These are phyloP conservation scores for Hyaena hyaena DNA, from an alignment of 2,113 vertebrate species.

Conservation along the genomic window DNA sequence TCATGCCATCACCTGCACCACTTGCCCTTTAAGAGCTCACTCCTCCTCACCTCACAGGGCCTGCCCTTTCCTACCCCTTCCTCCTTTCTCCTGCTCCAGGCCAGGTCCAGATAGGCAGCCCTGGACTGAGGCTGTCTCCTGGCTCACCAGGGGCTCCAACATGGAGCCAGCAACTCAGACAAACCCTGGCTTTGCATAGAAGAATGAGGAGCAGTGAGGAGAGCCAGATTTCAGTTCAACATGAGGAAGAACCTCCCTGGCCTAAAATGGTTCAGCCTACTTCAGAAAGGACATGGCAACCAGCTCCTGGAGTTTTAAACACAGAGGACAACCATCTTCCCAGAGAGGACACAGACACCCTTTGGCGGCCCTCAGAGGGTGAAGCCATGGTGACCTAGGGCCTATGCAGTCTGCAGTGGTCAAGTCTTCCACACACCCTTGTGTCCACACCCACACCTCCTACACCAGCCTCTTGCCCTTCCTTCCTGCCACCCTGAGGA, in stretches of 20 bases:
- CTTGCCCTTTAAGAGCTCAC: background rate
- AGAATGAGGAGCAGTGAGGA: no score
- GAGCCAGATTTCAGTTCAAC: background rate
- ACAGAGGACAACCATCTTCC: background rate
- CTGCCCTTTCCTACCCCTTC: background rate
- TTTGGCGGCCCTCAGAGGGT: background rate
- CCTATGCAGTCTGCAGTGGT: background rate
- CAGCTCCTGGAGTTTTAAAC: background rate
- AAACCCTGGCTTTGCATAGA: background rate
- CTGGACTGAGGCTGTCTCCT: background rate
- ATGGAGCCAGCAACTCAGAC: background rate
- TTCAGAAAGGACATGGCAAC: background rate
- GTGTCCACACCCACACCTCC: background rate
- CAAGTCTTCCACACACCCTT: background rate
- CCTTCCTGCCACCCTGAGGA: background rate
- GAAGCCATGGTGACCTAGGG: background rate
- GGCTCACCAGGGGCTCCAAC: background rate
- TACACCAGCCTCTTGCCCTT: background rate
- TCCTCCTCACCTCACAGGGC: background rate
- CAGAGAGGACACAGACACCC: no score
- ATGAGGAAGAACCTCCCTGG: background rate
- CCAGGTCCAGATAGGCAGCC: background rate
- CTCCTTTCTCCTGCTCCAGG: no score
- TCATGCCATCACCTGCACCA: fast-evolving
- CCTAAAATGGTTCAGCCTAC: background rate